Percentiles rank a stretch among this genome's conserved stretches.
Conservation (phyloP, 2,888 invertebrate genomes). For the Volucella zonaria region DNA sequence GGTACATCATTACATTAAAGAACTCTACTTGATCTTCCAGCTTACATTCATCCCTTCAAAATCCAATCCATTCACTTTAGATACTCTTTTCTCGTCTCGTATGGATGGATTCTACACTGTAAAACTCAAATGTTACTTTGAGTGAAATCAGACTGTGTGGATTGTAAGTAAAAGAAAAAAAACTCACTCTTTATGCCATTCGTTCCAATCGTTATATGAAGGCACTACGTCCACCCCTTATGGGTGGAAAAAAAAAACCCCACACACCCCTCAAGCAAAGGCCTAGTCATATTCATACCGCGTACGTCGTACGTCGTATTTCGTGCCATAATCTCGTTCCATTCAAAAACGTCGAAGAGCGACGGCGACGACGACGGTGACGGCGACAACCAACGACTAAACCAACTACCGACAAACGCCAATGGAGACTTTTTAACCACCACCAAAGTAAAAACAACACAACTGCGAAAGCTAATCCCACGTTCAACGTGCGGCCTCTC, state of each 20-base stretch:
- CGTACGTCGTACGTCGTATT: neutral
- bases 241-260: neutral
- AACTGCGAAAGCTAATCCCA: slow-evolving; percentile 73
- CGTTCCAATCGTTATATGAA: slow-evolving; percentile 1
- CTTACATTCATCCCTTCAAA: slow-evolving; percentile 51
- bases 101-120: too few species aligned
- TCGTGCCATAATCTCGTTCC: slow-evolving; percentile 30
- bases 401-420: neutral
- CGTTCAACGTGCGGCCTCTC: slow-evolving; percentile 70
- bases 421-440: slow-evolving; percentile 16
- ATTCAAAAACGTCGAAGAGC: slow-evolving; percentile 15
- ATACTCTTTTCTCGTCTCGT: neutral
- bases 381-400: slow-evolving; percentile 16
- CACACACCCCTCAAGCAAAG: slow-evolving; percentile 53
- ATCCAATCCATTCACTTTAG: slow-evolving; percentile 26
- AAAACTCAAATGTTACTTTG: neutral
- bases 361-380: slow-evolving; percentile 37
- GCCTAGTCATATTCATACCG: neutral
- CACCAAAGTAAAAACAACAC: slow-evolving; percentile 55
- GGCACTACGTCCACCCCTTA: slow-evolving; percentile 52
- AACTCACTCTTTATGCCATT: slow-evolving; percentile 1
- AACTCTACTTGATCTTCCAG: slow-evolving; percentile 52
- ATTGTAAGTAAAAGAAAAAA: slow-evolving; percentile 8
- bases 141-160: slow-evolving; percentile 37
- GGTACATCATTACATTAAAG: slow-evolving; percentile 34